These are phyloP conservation scores for Jacana jacana DNA, from an alignment of 2,113 vertebrate species.

Conservation along the genomic window DNA sequence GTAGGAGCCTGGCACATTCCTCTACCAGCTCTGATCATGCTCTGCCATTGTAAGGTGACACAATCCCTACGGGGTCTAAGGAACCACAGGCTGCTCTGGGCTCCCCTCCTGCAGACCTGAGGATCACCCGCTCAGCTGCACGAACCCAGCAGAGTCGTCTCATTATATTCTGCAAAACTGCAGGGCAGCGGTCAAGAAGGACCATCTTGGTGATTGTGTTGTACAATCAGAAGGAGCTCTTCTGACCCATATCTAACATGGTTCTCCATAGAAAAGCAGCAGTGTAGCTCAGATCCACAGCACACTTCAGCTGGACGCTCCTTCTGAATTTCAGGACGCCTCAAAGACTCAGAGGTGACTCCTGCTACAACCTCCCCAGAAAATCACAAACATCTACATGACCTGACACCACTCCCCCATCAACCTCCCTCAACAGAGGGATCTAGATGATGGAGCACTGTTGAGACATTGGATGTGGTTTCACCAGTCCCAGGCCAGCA, in stretches of 20 bases:
- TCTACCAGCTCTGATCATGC: not conserved
- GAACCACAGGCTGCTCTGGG: not conserved
- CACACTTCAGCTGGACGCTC: not conserved
- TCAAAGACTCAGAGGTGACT: not conserved
- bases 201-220: not conserved
- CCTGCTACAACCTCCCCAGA: not conserved
- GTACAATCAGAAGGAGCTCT: not conserved
- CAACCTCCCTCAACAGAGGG: not conserved
- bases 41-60: accelerated
- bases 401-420: not conserved
- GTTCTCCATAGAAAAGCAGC: accelerated
- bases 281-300: not conserved
- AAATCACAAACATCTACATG: not conserved
- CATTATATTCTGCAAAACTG: not conserved
- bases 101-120: not conserved
- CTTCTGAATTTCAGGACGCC: not conserved
- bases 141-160: not conserved
- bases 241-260: not conserved
- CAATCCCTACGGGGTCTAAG: not conserved
- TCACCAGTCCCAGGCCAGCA: constrained; percentile 18
- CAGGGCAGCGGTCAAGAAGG: not conserved
- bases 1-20: not conserved
- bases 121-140: not conserved
- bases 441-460: not conserved
- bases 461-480: not conserved